These are phyloP conservation scores for Azorinus chamasolen DNA, from an alignment of 2,888 invertebrate genomes.

Conservation along the genomic window DNA sequence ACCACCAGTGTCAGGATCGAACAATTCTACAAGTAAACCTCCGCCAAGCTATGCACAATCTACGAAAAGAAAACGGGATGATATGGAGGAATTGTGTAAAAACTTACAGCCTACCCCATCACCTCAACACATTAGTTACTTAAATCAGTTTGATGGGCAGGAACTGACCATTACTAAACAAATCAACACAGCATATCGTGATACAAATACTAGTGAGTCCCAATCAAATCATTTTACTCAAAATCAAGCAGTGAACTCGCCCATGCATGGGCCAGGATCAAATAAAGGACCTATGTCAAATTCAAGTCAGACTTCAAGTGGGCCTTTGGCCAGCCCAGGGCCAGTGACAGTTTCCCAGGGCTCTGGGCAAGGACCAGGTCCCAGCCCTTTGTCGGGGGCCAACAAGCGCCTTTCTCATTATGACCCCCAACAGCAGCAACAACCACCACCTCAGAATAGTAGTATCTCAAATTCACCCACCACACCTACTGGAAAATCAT, in stretches of 20 bases:
- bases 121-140: slow-evolving; percentile 98
- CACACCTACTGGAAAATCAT: slow-evolving; percentile 73
- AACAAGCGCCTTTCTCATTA: slow-evolving; percentile 82
- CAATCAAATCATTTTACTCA: slow-evolving; percentile 76
- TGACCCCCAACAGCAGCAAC: slow-evolving; percentile 75
- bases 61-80: slow-evolving; percentile 81
- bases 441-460: slow-evolving; percentile 64
- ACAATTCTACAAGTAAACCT: slow-evolving; percentile 78
- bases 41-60: slow-evolving; percentile 85
- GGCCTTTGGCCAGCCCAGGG: slow-evolving; percentile 75
- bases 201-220: slow-evolving; percentile 71
- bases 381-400: slow-evolving; percentile 78
- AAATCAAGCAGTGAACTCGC: slow-evolving; percentile 78
- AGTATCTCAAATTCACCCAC: slow-evolving; percentile 73
- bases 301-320: slow-evolving; percentile 81
- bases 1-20: slow-evolving; percentile 48
- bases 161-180: slow-evolving; percentile 98
- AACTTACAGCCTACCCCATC: slow-evolving; percentile 93
- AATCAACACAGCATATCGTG: slow-evolving; percentile 92
- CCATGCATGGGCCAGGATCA: slow-evolving; percentile 77
- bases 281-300: slow-evolving; percentile 82
- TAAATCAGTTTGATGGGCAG: slow-evolving; percentile 98
- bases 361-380: slow-evolving; percentile 78
- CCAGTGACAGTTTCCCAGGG: slow-evolving; percentile 70
- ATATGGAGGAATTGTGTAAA: slow-evolving; percentile 91